Percentiles rank a stretch among this genome's conserved stretches.
phyloP scores from a whole-genome alignment of 2,797 vertebrate genomes.

The Monodelphis domestica region DNA sequence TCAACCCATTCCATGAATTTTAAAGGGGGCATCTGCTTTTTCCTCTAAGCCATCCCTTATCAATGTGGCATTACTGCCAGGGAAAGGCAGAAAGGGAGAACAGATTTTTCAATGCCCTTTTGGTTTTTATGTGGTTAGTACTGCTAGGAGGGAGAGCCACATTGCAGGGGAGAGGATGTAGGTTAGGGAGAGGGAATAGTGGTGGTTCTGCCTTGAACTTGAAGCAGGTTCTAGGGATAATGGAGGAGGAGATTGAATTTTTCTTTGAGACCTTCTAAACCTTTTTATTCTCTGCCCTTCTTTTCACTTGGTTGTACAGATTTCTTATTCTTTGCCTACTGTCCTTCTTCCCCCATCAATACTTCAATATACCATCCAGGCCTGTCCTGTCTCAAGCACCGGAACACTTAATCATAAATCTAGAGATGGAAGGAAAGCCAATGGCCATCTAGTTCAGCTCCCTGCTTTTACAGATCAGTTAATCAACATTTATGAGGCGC shows the following conservation, averaged over 20 bases:
- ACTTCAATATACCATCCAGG: not conserved
- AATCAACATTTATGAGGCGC: not conserved
- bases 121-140: not conserved
- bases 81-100: not conserved
- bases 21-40: constrained; percentile 12
- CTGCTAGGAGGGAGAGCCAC: constrained; percentile 2
- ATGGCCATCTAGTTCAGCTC: not conserved
- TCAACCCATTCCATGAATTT: not conserved
- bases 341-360: not conserved
- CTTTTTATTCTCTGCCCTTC: not conserved
- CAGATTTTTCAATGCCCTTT: constrained; percentile 19
- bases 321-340: not conserved
- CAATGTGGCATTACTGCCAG: not conserved
- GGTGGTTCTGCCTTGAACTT: not conserved
- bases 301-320: not conserved
- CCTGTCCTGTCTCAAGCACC: not conserved
- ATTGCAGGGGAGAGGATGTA: not conserved
- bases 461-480: not conserved
- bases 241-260: not conserved
- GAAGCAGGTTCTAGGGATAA: not conserved
- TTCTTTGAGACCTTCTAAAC: not conserved
- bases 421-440: not conserved
- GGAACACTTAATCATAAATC: not conserved
- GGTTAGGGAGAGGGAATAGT: not conserved
- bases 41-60: constrained; percentile 13